Evolutionary conservation across 30 jellyfish, hydroid and myxozoan genomes (phyloP).

Genomic region (Aurelia aurita complex sp. Pacific): DNA sequence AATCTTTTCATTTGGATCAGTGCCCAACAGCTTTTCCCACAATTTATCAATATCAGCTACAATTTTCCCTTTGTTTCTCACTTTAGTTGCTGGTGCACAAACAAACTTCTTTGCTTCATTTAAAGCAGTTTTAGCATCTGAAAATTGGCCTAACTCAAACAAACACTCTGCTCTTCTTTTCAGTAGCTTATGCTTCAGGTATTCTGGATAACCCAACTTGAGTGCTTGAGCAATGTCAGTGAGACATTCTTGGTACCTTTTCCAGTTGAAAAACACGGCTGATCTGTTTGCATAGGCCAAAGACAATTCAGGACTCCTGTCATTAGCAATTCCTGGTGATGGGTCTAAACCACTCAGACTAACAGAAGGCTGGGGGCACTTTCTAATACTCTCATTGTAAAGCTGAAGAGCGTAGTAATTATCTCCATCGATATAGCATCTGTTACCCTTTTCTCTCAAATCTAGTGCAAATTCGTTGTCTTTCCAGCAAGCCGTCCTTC

Average conservation of each 20-base stretch:
- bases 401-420: slow-evolving; percentile 60
- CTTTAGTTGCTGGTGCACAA: background rate
- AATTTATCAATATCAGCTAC: slow-evolving; percentile 12
- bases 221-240: slow-evolving; percentile 72
- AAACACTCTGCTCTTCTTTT: slow-evolving; percentile 63
- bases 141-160: slow-evolving; percentile 1
- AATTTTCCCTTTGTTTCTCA: background rate
- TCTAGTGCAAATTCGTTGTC: slow-evolving; percentile 17
- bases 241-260: slow-evolving; percentile 54
- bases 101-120: slow-evolving; percentile 8
- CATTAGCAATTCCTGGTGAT: no score
- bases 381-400: slow-evolving; percentile 71
- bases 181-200: slow-evolving; percentile 26
- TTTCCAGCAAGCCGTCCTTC: slow-evolving; percentile 18
- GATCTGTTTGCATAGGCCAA: slow-evolving; percentile 89
- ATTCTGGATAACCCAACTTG: slow-evolving; percentile 47
- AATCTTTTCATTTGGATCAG: background rate
- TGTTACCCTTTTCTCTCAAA: slow-evolving; percentile 63
- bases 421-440: slow-evolving; percentile 38
- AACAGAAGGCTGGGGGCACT: slow-evolving; percentile 4
- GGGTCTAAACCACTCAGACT: background rate
- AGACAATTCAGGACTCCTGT: slow-evolving; percentile 4
- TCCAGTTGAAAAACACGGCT: slow-evolving; percentile 71
- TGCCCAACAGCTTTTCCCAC: background rate
- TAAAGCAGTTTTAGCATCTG: slow-evolving; percentile 36